These are phyloP conservation scores for Hyperoplus lanceolatus DNA, from an alignment of 2,797 vertebrate genomes.

Conservation along the genomic window DNA sequence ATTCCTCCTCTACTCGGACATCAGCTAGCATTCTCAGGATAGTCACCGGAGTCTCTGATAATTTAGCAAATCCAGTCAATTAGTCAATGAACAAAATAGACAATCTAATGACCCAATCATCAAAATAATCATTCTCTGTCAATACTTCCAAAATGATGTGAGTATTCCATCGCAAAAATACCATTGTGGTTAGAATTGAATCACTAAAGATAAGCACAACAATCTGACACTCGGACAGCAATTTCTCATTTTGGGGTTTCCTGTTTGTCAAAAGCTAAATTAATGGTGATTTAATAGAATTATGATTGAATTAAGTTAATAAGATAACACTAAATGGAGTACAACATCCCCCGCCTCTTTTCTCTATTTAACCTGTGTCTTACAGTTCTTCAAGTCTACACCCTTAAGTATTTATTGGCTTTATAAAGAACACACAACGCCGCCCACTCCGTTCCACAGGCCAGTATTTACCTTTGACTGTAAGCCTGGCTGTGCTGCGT, in stretches of 20 bases:
- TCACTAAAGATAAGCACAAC: neutral
- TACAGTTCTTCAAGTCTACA: neutral
- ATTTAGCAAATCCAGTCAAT: conserved; percentile 18
- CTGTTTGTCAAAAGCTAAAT: neutral
- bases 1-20: conserved; percentile 88
- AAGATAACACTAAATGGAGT: too few species aligned
- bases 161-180: neutral
- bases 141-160: neutral
- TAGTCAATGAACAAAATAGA: neutral
- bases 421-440: neutral
- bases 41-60: conserved; percentile 91
- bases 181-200: neutral
- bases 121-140: neutral
- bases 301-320: neutral
- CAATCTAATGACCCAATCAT: neutral
- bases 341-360: too few species aligned
- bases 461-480: conserved; percentile 86
- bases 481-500: conserved; percentile 88
- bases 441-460: neutral
- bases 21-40: conserved; percentile 87
- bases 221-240: neutral
- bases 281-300: neutral
- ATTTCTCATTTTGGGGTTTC: neutral
- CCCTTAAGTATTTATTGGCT: too few species aligned
- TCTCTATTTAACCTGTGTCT: neutral